Conservation (phyloP, 2,888 invertebrate species). For the Hydroisotoma schaefferi region DNA sequence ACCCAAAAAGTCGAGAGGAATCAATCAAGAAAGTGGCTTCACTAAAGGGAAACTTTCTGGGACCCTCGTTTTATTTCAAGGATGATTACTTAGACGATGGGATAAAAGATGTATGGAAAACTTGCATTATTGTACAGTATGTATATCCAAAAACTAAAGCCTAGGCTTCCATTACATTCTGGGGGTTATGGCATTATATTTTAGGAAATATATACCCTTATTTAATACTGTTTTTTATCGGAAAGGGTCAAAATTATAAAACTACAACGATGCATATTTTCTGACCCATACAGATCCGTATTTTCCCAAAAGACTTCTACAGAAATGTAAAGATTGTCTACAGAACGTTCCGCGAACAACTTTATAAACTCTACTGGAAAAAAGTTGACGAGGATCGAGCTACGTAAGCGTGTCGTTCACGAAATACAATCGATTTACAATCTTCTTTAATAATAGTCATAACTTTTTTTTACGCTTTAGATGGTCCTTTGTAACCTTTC, state of each 20-base stretch:
- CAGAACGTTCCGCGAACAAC: slow-evolving; percentile 50
- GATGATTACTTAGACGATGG: slow-evolving; percentile 45
- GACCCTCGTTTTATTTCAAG: slow-evolving; percentile 44
- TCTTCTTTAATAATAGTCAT: not conserved
- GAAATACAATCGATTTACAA: too few species aligned
- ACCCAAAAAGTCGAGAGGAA: slow-evolving; percentile 51
- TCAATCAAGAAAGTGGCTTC: slow-evolving; percentile 54
- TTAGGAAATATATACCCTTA: too few species aligned
- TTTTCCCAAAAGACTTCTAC: slow-evolving; percentile 54
- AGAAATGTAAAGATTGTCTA: slow-evolving; percentile 53
- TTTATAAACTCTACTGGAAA: slow-evolving; percentile 44
- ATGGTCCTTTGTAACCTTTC: slow-evolving; percentile 53
- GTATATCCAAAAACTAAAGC: too few species aligned
- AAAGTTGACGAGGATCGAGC: slow-evolving; percentile 46
- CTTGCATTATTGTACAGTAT: too few species aligned
- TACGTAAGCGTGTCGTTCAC: slow-evolving; percentile 45
- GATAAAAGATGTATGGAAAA: slow-evolving; percentile 37
- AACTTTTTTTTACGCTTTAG: slow-evolving; percentile 48
- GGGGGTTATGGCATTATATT: too few species aligned
- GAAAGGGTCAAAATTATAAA: not conserved
- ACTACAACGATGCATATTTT: not conserved
- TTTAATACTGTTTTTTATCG: too few species aligned
- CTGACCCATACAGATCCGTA: slow-evolving; percentile 49
- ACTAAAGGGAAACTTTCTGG: slow-evolving; percentile 51
- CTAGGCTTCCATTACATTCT: too few species aligned